phyloP scores from a whole-genome alignment of 1,140 invertebrate species.

The Orius insidiosus region DNA sequence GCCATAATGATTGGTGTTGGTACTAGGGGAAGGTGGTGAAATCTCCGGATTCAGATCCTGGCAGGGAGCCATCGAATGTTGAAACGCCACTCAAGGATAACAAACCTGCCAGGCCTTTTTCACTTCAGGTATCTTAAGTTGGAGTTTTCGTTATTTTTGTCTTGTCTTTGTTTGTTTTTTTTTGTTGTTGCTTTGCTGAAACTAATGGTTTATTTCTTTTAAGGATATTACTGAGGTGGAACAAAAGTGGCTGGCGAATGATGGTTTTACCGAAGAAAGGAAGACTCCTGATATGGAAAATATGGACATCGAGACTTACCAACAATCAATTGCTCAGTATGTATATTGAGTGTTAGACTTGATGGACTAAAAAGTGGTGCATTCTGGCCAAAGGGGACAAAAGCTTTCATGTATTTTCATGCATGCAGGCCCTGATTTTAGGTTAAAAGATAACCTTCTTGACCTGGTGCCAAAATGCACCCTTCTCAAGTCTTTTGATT shows the following conservation, averaged over 20 bases:
- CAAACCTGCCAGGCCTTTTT: conserved; percentile 43
- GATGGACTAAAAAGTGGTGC: background rate
- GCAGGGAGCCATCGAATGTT: conserved; percentile 18
- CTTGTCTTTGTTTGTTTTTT: background rate
- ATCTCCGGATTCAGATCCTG: conserved; percentile 30
- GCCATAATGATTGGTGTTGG: conserved; percentile 16
- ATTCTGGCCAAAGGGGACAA: too few species aligned
- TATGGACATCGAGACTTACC: conserved; percentile 71
- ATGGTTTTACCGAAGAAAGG: conserved; percentile 38
- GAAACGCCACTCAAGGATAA: conserved; percentile 16
- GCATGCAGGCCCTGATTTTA: too few species aligned
- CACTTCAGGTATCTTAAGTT: conserved; percentile 36
- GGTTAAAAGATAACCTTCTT: too few species aligned
- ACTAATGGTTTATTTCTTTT: too few species aligned
- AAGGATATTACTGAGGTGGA: conserved; percentile 49
- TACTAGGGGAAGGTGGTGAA: conserved; percentile 41
- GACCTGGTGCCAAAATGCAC: too few species aligned
- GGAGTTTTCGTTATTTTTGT: background rate
- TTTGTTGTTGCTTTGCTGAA: too few species aligned
- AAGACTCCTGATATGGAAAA: conserved; percentile 61
- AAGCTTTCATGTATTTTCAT: too few species aligned
- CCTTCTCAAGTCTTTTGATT: conserved; percentile 4
- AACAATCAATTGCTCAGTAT: conserved; percentile 65
- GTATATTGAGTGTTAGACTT: conserved; percentile 26
- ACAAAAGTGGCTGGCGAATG: conserved; percentile 45